Evolutionary conservation across 1,140 invertebrate genomes (phyloP).

Genomic region (Drosophila dunni): DNA sequence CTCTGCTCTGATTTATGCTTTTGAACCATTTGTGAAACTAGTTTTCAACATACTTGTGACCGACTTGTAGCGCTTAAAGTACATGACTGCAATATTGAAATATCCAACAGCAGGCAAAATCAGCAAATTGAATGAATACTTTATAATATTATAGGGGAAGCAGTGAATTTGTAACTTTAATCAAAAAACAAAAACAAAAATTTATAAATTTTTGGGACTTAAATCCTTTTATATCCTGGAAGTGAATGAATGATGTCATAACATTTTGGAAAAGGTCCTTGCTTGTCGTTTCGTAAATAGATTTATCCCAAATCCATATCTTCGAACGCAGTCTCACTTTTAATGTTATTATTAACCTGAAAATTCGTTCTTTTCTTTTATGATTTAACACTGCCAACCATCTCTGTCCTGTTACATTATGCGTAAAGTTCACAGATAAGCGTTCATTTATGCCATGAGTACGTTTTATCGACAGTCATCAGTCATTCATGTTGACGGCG

Average conservation of each 20-base stretch:
- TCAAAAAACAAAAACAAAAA: too few species aligned
- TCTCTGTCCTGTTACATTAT: constrained; percentile 62
- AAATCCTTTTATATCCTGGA: too few species aligned
- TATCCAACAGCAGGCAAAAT: too few species aligned
- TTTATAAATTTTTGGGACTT: too few species aligned
- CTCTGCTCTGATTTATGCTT: background rate
- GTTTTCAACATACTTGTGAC: constrained; percentile 15
- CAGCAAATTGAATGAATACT: too few species aligned
- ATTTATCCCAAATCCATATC: constrained; percentile 7
- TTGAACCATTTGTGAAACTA: constrained; percentile 11
- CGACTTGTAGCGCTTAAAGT: too few species aligned
- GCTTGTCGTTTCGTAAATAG: constrained; percentile 21
- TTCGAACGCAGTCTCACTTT: constrained; percentile 9
- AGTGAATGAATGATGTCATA: too few species aligned
- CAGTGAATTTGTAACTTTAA: too few species aligned
- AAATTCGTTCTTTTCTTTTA: constrained; percentile 30
- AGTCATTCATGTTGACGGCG: constrained; percentile 50
- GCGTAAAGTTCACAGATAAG: constrained; percentile 72
- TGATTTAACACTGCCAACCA: constrained; percentile 53
- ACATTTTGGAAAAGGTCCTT: background rate
- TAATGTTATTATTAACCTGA: constrained; percentile 33
- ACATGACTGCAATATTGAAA: too few species aligned
- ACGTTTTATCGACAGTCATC: constrained; percentile 23
- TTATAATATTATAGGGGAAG: too few species aligned
- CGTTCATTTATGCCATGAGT: constrained; percentile 42